Evolutionary conservation across 2,888 invertebrate species (phyloP).

Genomic region (Eupithecia subfuscata): DNA sequence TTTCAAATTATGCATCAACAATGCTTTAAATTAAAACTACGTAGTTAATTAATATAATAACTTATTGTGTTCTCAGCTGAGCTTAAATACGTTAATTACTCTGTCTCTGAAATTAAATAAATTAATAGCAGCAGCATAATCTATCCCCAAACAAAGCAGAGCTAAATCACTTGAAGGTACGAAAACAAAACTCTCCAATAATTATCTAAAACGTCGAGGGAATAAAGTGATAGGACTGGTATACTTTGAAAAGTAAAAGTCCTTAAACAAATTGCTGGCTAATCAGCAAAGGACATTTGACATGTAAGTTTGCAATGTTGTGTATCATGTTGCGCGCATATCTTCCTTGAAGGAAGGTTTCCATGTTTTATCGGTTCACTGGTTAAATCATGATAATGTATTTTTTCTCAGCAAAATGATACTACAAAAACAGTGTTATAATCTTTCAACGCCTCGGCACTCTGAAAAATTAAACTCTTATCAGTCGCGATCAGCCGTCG

Average conservation of each 20-base stretch:
- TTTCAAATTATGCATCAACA: background rate
- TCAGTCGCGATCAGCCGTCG: slow-evolving; percentile 57
- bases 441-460: slow-evolving; percentile 49
- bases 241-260: no score
- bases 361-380: background rate
- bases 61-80: background rate
- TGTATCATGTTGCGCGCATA: no score
- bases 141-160: background rate
- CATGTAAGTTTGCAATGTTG: no score
- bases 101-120: background rate
- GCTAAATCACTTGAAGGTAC: no score
- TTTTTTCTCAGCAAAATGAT: background rate
- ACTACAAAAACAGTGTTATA: background rate
- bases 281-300: no score
- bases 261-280: no score
- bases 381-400: background rate
- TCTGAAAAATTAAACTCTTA: slow-evolving; percentile 66
- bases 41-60: background rate
- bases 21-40: background rate
- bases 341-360: no score
- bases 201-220: background rate
- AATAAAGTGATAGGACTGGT: no score
- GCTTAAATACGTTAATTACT: background rate
- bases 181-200: background rate
- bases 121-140: background rate